Conservation (phyloP, 92 coral and sea anemone species). For the Zoanthus gigantus region DNA sequence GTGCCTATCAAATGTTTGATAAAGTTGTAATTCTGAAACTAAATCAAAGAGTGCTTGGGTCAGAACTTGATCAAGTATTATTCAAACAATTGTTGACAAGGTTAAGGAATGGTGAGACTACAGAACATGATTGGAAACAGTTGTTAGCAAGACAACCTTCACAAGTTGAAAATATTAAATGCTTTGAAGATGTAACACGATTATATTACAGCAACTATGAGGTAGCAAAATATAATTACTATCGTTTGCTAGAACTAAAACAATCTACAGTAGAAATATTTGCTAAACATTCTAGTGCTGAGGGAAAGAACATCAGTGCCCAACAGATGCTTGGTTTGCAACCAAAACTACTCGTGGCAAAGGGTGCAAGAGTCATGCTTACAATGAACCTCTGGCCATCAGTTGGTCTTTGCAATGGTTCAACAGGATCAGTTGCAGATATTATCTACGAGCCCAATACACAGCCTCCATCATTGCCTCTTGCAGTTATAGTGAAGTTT, state of each 20-base stretch:
- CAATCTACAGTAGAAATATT: neutral
- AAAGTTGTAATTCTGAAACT: neutral
- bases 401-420: slow-evolving; percentile 23
- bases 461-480: slow-evolving; percentile 17
- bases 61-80: slow-evolving; percentile 56
- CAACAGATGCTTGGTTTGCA: slow-evolving; percentile 9
- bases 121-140: slow-evolving; percentile 7
- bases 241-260: slow-evolving; percentile 6
- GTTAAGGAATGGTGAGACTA: slow-evolving; percentile 8
- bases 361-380: slow-evolving; percentile 9
- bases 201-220: slow-evolving; percentile 3
- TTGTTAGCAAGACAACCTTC: slow-evolving; percentile 8
- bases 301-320: slow-evolving; percentile 9
- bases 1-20: slow-evolving; percentile 7
- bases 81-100: slow-evolving; percentile 3
- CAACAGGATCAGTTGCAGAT: slow-evolving; percentile 18
- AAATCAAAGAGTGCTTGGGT: slow-evolving; percentile 60
- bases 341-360: slow-evolving; percentile 8
- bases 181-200: slow-evolving; percentile 8
- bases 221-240: slow-evolving; percentile 5
- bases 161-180: slow-evolving; percentile 4
- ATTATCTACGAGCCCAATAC: slow-evolving; percentile 14
- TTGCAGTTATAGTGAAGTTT: slow-evolving; percentile 27
- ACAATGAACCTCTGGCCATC: slow-evolving; percentile 11
- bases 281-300: slow-evolving; percentile 8